Conservation (phyloP, 2,113 vertebrate genomes). For the Eudyptes chrysolophus region DNA sequence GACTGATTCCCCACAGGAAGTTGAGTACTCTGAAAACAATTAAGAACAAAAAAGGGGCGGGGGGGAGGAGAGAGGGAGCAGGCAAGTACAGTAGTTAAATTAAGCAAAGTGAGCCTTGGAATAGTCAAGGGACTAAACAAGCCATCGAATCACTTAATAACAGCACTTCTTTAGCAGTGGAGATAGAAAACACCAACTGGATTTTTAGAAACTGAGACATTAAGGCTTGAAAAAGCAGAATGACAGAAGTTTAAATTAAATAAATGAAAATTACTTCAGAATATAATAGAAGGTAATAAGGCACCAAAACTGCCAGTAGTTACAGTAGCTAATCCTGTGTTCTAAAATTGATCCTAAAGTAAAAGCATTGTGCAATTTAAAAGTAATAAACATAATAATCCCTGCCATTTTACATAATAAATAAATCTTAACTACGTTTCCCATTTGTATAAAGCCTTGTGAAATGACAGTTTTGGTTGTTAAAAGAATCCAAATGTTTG, state of each 20-base stretch:
- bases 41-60: slow-evolving; percentile 48
- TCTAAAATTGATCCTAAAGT: slow-evolving; percentile 70
- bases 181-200: slow-evolving; percentile 33
- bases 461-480: not conserved
- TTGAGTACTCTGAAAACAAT: slow-evolving; percentile 65
- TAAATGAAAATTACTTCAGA: slow-evolving; percentile 69
- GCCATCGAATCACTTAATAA: slow-evolving; percentile 61
- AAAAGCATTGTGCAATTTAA: slow-evolving; percentile 61
- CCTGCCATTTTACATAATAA: slow-evolving; percentile 62
- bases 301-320: slow-evolving; percentile 64
- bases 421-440: slow-evolving; percentile 53
- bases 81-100: slow-evolving; percentile 58
- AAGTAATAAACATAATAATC: slow-evolving; percentile 62
- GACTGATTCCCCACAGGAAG: slow-evolving; percentile 65
- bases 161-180: not conserved
- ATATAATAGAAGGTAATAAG: slow-evolving; percentile 69
- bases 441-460: slow-evolving; percentile 16
- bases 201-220: slow-evolving; percentile 39
- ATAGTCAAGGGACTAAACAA: slow-evolving; percentile 65
- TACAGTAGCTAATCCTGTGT: slow-evolving; percentile 49
- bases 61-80: slow-evolving; percentile 16
- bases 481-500: slow-evolving; percentile 49
- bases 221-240: slow-evolving; percentile 37
- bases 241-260: slow-evolving; percentile 58
- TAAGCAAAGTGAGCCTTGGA: slow-evolving; percentile 66